Evolutionary conservation across 2,113 vertebrate genomes (phyloP).

Genomic region (Heterocephalus glaber): DNA sequence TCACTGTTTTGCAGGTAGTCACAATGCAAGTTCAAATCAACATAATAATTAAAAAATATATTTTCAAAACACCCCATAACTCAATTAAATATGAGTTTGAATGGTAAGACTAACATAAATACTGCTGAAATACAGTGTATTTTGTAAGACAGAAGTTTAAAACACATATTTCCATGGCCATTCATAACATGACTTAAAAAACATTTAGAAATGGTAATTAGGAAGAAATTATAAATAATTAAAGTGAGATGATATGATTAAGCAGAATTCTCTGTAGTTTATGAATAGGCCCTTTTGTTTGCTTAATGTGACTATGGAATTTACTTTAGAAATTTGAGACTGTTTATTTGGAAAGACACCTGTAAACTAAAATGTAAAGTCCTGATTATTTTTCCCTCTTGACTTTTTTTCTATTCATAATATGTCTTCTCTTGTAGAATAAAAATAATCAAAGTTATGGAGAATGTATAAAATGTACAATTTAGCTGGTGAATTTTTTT

Average conservation of each 20-base stretch:
- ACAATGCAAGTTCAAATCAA: neutral
- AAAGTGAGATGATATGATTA: conserved; percentile 8
- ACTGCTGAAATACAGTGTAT: neutral
- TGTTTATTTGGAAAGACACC: conserved; percentile 36
- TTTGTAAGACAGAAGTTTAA: conserved; percentile 28
- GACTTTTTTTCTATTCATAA: neutral
- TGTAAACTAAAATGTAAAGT: neutral
- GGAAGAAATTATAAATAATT: conserved; percentile 26
- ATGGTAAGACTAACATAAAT: neutral
- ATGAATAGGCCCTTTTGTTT: neutral
- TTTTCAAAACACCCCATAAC: neutral
- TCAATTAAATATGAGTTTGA: conserved; percentile 25
- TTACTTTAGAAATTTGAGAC: neutral
- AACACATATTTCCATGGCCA: neutral
- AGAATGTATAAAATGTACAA: neutral
- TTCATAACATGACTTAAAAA: neutral
- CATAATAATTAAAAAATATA: neutral
- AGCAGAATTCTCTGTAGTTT: conserved; percentile 6
- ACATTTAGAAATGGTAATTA: conserved; percentile 7
- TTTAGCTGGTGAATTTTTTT: neutral
- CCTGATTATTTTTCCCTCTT: neutral
- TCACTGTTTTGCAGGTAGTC: neutral
- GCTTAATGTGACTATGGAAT: neutral
- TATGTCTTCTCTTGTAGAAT: neutral
- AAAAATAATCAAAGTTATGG: neutral